Base-by-base conservation (phyloP, 2,797 vertebrate species). In the Peromyscus attwateri region DNA sequence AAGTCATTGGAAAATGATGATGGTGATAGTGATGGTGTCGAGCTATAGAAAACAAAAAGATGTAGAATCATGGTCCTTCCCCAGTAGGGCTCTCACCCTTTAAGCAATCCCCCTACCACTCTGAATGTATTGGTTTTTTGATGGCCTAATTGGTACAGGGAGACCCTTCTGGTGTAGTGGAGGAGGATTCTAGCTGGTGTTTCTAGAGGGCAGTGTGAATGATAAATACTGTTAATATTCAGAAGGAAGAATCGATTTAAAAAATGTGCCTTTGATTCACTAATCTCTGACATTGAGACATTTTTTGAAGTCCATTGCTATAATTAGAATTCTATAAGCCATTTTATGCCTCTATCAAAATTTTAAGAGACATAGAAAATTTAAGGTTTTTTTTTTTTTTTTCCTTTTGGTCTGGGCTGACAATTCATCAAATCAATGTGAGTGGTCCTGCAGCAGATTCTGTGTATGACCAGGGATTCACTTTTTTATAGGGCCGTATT, bases 141-240 rank as follows among this genome's bases (percentile, higher is more conserved):
- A 82, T 64, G 79, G 62, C 31, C 70, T 71, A 9, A 5, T 40
- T 37, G 37, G 92, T 0, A 6, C 60, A 49, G 95, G 93, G 80
- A 96, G 93, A 76, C 79, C 75, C 79, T 94, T 14, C 46, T 71
- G 0, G 4, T 90, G 66, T 60, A 6, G 37, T 29, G 80, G 23
- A 92, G 71, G 64, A 57, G 81, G 81, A 31, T 75, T 77, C 81
- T 91, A 37, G 94, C 96, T 79, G 94, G 89, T 79, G 87, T 87
- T 97, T 97, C 98, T 87, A 95, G 97, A 96, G 97, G 98, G 93
- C 97, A 83, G 96, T 29, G 25, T 55, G 97, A 76, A 97, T 98
- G 98, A 98, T 97, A 98, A 98, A 98, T 98, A 98, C 97, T 80
- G 97, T 98, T 98, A 97, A 97, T 98, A 97, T 97, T 97, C 97